These are phyloP conservation scores for Mus caroli DNA, from an alignment of 2,797 vertebrate species.

Conservation along the genomic window DNA sequence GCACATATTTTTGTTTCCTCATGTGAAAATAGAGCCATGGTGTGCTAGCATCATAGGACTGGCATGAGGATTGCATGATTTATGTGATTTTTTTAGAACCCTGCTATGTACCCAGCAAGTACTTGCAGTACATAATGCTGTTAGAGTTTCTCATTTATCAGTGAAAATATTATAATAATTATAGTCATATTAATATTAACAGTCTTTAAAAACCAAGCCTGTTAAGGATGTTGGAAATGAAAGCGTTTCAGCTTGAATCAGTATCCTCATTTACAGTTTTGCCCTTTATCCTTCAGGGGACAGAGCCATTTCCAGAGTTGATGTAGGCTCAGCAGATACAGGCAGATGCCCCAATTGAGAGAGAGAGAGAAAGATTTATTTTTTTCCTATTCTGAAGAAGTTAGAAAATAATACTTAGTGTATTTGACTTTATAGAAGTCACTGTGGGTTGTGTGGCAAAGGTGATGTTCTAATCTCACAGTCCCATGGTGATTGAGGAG, in stretches of 20 bases:
- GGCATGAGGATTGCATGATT: neutral
- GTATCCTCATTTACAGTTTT: neutral
- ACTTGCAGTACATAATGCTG: neutral
- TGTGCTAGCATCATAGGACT: neutral
- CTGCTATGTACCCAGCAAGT: neutral
- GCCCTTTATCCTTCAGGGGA: neutral
- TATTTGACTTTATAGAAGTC: neutral
- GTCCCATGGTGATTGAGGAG: neutral
- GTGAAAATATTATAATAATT: neutral
- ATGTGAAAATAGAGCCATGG: neutral
- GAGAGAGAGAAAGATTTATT: neutral
- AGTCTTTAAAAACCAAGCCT: neutral
- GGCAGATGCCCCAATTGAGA: neutral
- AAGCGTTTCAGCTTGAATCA: neutral
- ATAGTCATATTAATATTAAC: neutral
- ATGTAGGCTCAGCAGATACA: neutral
- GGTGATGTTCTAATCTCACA: neutral
- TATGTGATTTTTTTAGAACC: neutral
- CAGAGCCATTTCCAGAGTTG: constrained; percentile 5
- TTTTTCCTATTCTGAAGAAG: neutral
- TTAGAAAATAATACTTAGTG: neutral
- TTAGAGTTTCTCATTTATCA: neutral
- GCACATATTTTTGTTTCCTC: neutral
- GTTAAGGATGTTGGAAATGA: neutral
- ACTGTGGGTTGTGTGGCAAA: neutral